A percentile compares a stretch with the other conserved stretches of the same genome.
Evolutionary conservation across 1,140 invertebrate genomes (phyloP).

Genomic region (Hyles vespertilio): DNA sequence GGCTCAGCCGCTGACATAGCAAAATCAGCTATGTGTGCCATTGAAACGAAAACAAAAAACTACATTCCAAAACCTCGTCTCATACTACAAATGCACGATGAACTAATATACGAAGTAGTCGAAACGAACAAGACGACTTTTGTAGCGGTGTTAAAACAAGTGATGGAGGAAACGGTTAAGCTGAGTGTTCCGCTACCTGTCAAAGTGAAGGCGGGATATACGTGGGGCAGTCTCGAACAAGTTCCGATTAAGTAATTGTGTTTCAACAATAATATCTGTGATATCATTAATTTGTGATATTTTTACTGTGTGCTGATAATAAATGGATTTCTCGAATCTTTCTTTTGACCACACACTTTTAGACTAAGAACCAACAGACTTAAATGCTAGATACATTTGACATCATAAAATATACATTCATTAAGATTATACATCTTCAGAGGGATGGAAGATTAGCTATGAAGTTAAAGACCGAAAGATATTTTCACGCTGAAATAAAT

Average conservation of each 20-base stretch:
- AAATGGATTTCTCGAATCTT: too few species aligned
- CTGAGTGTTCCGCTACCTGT: conserved; percentile 89
- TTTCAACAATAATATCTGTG: too few species aligned
- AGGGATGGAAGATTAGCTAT: too few species aligned
- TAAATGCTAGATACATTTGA: too few species aligned
- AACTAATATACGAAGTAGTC: conserved; percentile 95
- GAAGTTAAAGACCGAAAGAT: too few species aligned
- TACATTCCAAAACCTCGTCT: conserved; percentile 76
- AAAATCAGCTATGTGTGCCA: conserved; percentile 91
- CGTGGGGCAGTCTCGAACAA: conserved; percentile 86
- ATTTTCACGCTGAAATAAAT: too few species aligned
- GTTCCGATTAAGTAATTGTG: conserved; percentile 2
- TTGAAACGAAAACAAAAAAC: conserved; percentile 81
- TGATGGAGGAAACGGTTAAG: conserved; percentile 88
- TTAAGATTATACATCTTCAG: too few species aligned
- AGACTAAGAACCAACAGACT: too few species aligned
- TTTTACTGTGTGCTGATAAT: too few species aligned
- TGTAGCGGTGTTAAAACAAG: conserved; percentile 80
- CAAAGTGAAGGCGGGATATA: conserved; percentile 87
- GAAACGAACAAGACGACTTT: conserved; percentile 78
- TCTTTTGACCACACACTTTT: too few species aligned
- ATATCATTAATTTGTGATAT: too few species aligned
- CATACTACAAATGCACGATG: conserved; percentile 96
- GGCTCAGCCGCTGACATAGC: conserved; percentile 97
- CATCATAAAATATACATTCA: too few species aligned